These are phyloP conservation scores for Diploptera punctata DNA, from an alignment of 2,888 invertebrate genomes.

Conservation along the genomic window DNA sequence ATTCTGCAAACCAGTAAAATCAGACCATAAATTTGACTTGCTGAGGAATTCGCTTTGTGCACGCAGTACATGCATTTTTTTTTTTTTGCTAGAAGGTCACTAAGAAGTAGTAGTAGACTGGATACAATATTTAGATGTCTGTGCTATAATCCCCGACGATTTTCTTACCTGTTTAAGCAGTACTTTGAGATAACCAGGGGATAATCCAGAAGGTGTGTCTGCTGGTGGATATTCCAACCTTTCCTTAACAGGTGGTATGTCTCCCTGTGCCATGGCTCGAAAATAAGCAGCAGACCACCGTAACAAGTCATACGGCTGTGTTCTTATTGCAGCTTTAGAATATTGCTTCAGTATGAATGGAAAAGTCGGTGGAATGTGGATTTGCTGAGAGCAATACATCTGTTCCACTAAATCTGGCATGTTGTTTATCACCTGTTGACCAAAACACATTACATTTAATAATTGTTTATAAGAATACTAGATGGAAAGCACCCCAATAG, in stretches of 20 bases:
- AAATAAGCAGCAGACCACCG: constrained; percentile 87
- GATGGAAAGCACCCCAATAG: too few relatives aligned
- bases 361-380: constrained; percentile 81
- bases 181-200: constrained; percentile 79
- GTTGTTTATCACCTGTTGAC: constrained; percentile 44
- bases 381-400: constrained; percentile 82
- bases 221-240: constrained; percentile 75
- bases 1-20: too few relatives aligned
- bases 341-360: constrained; percentile 85
- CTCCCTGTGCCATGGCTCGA: constrained; percentile 74
- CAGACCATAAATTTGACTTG: too few relatives aligned
- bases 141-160: too few relatives aligned
- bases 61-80: too few relatives aligned
- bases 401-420: constrained; percentile 72
- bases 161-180: constrained; percentile 74
- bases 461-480: too few relatives aligned
- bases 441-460: too few relatives aligned
- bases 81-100: too few relatives aligned
- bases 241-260: constrained; percentile 83
- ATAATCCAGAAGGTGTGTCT: constrained; percentile 74
- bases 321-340: constrained; percentile 90
- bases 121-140: too few relatives aligned
- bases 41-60: too few relatives aligned
- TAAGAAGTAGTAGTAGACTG: too few relatives aligned
- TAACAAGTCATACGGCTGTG: constrained; percentile 86